A percentile compares a stretch with the other conserved stretches of the same genome.
Evolutionary conservation across 2,888 invertebrate genomes (phyloP).

Genomic region (Drosophila multiciliata): DNA sequence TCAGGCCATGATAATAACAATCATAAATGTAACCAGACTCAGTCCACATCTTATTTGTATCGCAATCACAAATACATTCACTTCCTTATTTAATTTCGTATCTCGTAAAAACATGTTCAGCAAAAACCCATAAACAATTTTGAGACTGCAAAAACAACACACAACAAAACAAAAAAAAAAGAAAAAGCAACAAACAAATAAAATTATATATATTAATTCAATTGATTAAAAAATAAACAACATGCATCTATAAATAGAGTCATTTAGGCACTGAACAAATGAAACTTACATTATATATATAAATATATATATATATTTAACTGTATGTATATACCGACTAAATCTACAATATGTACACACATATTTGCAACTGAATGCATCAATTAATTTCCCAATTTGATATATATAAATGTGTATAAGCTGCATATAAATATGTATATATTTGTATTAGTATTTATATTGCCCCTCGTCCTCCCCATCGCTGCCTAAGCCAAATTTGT

Average conservation of each 20-base stretch:
- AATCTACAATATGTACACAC: constrained; percentile 18
- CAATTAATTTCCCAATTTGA: constrained; percentile 9
- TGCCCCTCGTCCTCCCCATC: background rate
- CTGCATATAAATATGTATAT: constrained; percentile 12
- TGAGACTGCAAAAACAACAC: constrained; percentile 73
- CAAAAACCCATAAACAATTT: constrained; percentile 74
- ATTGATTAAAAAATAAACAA: constrained; percentile 15
- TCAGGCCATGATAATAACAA: constrained; percentile 11
- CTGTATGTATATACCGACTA: constrained; percentile 25
- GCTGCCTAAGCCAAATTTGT: constrained; percentile 66
- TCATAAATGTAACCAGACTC: constrained; percentile 18
- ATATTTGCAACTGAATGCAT: constrained; percentile 14
- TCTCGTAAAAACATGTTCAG: constrained; percentile 30
- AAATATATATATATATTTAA: constrained; percentile 16
- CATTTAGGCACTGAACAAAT: constrained; percentile 51
- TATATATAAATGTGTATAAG: constrained; percentile 5
- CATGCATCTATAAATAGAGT: constrained; percentile 18
- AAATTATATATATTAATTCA: constrained; percentile 28
- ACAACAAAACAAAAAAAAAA: constrained; percentile 25
- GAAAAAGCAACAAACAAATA: constrained; percentile 37
- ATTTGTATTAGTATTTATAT: constrained; percentile 1
- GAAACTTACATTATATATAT: constrained; percentile 23
- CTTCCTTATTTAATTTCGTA: constrained; percentile 24
- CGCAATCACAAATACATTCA: constrained; percentile 1
- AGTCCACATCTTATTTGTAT: constrained; percentile 41